Percentiles rank a stretch among this genome's conserved stretches.
Conservation (phyloP, 2,113 vertebrate genomes). For the Melanerpes formicivorus region DNA sequence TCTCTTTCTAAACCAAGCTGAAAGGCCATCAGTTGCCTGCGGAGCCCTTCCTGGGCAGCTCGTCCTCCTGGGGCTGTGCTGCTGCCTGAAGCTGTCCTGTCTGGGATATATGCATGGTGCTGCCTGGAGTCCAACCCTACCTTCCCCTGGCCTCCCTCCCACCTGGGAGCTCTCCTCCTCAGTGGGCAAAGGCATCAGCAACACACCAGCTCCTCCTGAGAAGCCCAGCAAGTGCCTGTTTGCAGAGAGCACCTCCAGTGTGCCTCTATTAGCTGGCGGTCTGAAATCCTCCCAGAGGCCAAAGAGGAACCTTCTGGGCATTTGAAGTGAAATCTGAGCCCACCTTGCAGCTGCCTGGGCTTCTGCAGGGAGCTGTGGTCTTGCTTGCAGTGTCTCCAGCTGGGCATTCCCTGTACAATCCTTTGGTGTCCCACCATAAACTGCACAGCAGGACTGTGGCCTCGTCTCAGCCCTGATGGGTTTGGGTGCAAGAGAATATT, state of each 20-base stretch:
- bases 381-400: accelerated
- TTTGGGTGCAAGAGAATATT: not conserved
- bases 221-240: not conserved
- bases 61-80: not conserved
- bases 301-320: not conserved
- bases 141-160: not conserved
- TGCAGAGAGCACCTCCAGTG: not conserved
- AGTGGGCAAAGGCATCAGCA: not conserved
- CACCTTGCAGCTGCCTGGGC: not conserved
- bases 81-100: not conserved
- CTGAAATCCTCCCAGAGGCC: not conserved
- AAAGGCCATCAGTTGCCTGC: not conserved
- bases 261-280: not conserved
- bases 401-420: not conserved
- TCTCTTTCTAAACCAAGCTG: not conserved
- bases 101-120: accelerated
- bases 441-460: not conserved
- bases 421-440: not conserved
- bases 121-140: not conserved
- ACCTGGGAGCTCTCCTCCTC: not conserved
- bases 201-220: not conserved
- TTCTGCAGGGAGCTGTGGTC: not conserved
- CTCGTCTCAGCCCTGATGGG: not conserved
- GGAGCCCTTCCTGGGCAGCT: not conserved
- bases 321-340: not conserved